These are phyloP conservation scores for Calephelis virginiensis DNA, from an alignment of 1,140 invertebrate genomes.

Conservation along the genomic window DNA sequence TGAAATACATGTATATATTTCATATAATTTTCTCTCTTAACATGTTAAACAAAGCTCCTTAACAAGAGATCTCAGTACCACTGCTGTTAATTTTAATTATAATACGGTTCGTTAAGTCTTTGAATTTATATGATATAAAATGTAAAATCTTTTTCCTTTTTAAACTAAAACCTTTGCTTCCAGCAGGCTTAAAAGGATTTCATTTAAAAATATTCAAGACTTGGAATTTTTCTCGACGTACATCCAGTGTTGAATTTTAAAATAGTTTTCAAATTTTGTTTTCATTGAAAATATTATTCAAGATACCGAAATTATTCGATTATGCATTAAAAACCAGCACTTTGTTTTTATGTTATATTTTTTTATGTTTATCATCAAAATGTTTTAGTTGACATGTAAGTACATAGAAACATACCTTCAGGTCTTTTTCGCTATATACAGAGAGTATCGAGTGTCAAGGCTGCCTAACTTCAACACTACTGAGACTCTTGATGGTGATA, in stretches of 20 bases:
- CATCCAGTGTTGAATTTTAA: not conserved
- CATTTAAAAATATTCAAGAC: slow-evolving; percentile 10
- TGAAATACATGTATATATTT: not conserved
- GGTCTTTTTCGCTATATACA: no score
- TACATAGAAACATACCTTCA: no score
- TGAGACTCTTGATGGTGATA: no score
- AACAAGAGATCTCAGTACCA: slow-evolving; percentile 1
- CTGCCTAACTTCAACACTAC: no score
- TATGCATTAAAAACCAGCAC: no score
- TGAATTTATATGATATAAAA: slow-evolving; percentile 16
- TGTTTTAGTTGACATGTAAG: no score
- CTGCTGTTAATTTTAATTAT: slow-evolving; percentile 10
- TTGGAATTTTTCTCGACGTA: slow-evolving; percentile 10
- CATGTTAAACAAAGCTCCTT: not conserved
- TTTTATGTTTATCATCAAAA: no score
- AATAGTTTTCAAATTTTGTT: not conserved
- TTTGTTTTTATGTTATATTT: no score
- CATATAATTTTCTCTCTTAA: not conserved
- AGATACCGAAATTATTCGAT: no score
- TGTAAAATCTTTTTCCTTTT: slow-evolving; percentile 10
- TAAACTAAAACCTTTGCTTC: slow-evolving; percentile 7
- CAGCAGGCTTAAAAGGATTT: slow-evolving; percentile 12
- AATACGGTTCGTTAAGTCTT: slow-evolving; percentile 15
- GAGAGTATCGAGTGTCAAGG: no score
- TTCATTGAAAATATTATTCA: not conserved